Conservation (phyloP, 2,113 vertebrate species). For the Chaetura pelagica region DNA sequence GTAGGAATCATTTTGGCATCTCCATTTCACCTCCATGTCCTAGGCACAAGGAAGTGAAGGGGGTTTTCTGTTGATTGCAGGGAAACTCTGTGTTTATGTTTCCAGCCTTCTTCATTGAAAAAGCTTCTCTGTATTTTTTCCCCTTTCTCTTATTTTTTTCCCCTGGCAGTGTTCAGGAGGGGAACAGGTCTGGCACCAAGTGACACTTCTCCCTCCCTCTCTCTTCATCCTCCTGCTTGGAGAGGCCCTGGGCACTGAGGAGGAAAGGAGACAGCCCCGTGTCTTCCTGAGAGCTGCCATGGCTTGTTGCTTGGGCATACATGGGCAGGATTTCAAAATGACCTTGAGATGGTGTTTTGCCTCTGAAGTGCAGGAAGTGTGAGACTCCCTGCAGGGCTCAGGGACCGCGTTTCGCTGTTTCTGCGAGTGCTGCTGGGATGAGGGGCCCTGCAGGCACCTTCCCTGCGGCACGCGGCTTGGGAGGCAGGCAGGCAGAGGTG, state of each 20-base stretch:
- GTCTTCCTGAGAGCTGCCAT: neutral
- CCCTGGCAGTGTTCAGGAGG: neutral
- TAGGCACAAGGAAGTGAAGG: neutral
- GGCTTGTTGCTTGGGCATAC: neutral
- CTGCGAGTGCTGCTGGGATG: neutral
- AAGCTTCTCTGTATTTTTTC: neutral
- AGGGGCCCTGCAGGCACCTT: neutral
- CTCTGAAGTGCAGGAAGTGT: neutral
- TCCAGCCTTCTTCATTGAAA: neutral
- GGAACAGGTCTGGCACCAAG: neutral
- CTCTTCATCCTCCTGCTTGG: neutral
- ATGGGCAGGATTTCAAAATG: neutral
- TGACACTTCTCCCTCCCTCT: neutral
- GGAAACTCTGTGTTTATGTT: fast-evolving
- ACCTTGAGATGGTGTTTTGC: neutral
- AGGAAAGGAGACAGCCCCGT: neutral
- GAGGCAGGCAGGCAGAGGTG: neutral
- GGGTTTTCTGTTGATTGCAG: neutral
- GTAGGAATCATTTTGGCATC: neutral
- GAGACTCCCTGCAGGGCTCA: neutral
- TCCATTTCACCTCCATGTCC: neutral
- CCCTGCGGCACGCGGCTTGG: fast-evolving
- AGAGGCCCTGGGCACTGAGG: neutral
- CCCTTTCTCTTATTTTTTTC: neutral
- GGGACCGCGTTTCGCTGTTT: fast-evolving